These are phyloP conservation scores for Drosophila mercatorum DNA, from an alignment of 2,888 invertebrate genomes.

Conservation along the genomic window DNA sequence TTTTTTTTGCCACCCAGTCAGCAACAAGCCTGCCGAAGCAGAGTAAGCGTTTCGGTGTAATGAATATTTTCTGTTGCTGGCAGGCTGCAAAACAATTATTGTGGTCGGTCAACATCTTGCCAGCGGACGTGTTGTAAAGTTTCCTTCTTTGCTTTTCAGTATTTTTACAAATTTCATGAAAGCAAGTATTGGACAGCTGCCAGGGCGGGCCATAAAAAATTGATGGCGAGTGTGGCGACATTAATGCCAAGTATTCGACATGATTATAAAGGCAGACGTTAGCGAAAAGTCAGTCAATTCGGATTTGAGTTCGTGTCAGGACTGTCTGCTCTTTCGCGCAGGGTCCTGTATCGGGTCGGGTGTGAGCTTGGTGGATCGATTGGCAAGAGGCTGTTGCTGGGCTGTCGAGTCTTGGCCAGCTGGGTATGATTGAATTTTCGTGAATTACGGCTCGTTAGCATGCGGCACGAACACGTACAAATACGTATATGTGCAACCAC, in stretches of 20 bases:
- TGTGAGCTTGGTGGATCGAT: slow-evolving; percentile 8
- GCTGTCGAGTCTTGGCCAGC: slow-evolving; percentile 49
- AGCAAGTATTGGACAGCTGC: slow-evolving; percentile 63
- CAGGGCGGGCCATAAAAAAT: slow-evolving; percentile 53
- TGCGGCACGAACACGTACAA: slow-evolving; percentile 65
- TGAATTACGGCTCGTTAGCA: slow-evolving; percentile 79
- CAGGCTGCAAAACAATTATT: slow-evolving; percentile 62
- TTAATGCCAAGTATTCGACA: slow-evolving; percentile 66
- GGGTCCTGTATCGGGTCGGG: background rate
- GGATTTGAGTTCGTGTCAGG: slow-evolving; percentile 34
- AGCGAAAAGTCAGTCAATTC: slow-evolving; percentile 48
- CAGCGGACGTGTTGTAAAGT: slow-evolving; percentile 53
- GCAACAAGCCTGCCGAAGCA: slow-evolving; percentile 28
- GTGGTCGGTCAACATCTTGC: slow-evolving; percentile 62
- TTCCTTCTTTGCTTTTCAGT: slow-evolving; percentile 21
- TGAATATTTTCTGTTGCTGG: slow-evolving; percentile 62
- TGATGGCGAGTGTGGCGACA: slow-evolving; percentile 57
- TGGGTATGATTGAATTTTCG: slow-evolving; percentile 76
- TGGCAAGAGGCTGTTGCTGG: slow-evolving; percentile 39
- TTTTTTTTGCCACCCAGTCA: slow-evolving; percentile 13
- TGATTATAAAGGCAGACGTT: slow-evolving; percentile 56
- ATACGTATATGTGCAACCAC: slow-evolving; percentile 2
- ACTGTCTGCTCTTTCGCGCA: slow-evolving; percentile 34
- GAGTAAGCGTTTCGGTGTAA: slow-evolving; percentile 42
- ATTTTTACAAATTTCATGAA: slow-evolving; percentile 12